phyloP scores from a whole-genome alignment of 2,113 vertebrate species.

The Pygoscelis antarcticus region DNA sequence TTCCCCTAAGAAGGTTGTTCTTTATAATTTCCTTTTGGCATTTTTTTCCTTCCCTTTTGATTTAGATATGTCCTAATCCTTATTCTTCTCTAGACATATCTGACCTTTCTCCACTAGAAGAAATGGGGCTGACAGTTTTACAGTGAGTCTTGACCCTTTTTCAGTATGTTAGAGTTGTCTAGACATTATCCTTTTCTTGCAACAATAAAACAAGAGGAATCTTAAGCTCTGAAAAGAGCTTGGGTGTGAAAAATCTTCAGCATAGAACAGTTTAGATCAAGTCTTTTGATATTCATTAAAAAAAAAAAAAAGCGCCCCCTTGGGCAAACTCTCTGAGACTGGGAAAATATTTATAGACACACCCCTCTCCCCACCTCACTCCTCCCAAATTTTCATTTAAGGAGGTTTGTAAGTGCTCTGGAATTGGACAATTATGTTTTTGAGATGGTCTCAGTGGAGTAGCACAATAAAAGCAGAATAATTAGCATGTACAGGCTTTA shows the following conservation, averaged over 20 bases:
- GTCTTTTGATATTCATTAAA: background rate
- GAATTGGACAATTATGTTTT: background rate
- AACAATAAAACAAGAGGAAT: background rate
- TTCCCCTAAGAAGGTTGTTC: background rate
- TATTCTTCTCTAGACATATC: background rate
- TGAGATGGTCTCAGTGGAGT: background rate
- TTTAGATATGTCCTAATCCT: background rate
- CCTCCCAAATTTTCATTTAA: background rate
- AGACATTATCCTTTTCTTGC: background rate
- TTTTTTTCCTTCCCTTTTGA: background rate
- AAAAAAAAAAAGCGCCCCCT: background rate
- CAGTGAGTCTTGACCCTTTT: background rate
- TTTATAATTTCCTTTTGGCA: background rate
- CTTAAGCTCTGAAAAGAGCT: background rate
- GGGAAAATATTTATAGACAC: background rate
- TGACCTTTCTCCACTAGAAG: background rate
- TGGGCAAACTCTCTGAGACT: background rate
- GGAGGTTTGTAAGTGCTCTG: background rate
- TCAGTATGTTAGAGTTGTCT: background rate
- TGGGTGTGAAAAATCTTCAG: background rate
- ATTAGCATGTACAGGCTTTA: background rate
- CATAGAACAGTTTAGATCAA: background rate
- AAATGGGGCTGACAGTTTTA: background rate
- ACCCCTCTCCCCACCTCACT: accelerated
- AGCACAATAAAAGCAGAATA: background rate